Percentiles rank a stretch among this genome's conserved stretches.
Evolutionary conservation across 2,113 vertebrate species (phyloP).

Genomic region (Otolemur garnettii): DNA sequence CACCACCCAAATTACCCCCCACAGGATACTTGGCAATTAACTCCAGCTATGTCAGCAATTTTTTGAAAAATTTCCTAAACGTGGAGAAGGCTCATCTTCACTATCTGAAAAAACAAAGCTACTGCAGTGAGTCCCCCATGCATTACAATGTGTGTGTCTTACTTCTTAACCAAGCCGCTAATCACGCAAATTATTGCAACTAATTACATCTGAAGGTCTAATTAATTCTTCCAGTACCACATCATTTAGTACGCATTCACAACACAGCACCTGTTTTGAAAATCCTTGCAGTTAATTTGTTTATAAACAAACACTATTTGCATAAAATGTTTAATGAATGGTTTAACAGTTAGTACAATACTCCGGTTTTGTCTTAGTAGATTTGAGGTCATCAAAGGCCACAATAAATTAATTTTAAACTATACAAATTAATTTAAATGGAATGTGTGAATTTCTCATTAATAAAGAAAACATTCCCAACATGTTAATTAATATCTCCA

Average conservation of each 20-base stretch:
- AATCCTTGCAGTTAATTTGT: constrained; percentile 99
- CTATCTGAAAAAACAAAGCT: constrained; percentile 89
- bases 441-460: constrained; percentile 94
- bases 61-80: constrained; percentile 92
- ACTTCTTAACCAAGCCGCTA: constrained; percentile 98
- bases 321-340: constrained; percentile 98
- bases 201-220: constrained; percentile 99
- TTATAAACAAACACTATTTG: constrained; percentile 98
- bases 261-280: constrained; percentile 99
- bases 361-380: constrained; percentile 90
- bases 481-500: constrained; percentile 98
- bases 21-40: constrained; percentile 93
- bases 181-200: constrained; percentile 99
- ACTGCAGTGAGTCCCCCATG: constrained; percentile 88
- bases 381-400: constrained; percentile 90
- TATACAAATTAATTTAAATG: constrained; percentile 93
- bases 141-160: constrained; percentile 95
- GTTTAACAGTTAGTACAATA: constrained; percentile 91
- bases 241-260: constrained; percentile 99
- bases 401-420: constrained; percentile 93
- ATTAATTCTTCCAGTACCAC: constrained; percentile 99
- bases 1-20: constrained; percentile 78
- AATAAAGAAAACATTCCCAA: constrained; percentile 97
- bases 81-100: constrained; percentile 88
- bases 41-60: constrained; percentile 93